Conservation (phyloP, 1,140 invertebrate species). For the Dreissena rostriformis region DNA sequence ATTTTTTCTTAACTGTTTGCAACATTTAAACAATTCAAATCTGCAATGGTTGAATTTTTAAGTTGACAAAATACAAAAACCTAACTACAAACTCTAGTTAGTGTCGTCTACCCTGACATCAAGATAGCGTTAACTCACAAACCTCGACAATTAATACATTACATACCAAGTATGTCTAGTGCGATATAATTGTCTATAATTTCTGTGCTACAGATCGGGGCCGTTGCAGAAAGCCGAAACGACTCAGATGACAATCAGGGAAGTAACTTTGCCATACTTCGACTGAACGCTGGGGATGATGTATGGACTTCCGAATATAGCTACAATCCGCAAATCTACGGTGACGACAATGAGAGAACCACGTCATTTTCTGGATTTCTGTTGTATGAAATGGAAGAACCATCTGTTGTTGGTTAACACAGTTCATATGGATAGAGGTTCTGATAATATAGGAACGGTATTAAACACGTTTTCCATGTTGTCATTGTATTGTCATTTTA, state of each 20-base stretch:
- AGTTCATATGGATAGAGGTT: too few relatives aligned
- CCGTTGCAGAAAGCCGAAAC: conserved; percentile 15
- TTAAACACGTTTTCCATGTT: too few relatives aligned
- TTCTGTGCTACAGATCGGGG: background rate
- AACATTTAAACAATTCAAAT: background rate
- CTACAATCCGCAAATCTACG: background rate
- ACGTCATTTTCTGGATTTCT: conserved; percentile 41
- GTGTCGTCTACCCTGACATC: too few relatives aligned
- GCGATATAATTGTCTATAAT: background rate
- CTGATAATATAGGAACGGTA: too few relatives aligned
- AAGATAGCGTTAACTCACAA: too few relatives aligned
- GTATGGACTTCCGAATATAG: conserved; percentile 30
- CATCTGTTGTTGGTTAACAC: too few relatives aligned
- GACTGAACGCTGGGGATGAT: conserved; percentile 4
- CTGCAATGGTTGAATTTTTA: background rate
- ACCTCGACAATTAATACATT: background rate
- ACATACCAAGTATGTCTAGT: background rate
- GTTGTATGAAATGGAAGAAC: background rate
- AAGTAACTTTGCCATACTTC: conserved; percentile 14
- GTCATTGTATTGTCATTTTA: too few relatives aligned
- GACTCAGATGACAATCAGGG: conserved; percentile 37
- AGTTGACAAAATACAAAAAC: background rate
- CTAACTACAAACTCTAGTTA: background rate
- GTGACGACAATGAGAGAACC: conserved; percentile 21
- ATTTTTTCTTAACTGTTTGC: background rate